A percentile compares a stretch with the other conserved stretches of the same genome.
Evolutionary conservation across 2,888 invertebrate genomes (phyloP).

Genomic region (Trissoscelio sp.): DNA sequence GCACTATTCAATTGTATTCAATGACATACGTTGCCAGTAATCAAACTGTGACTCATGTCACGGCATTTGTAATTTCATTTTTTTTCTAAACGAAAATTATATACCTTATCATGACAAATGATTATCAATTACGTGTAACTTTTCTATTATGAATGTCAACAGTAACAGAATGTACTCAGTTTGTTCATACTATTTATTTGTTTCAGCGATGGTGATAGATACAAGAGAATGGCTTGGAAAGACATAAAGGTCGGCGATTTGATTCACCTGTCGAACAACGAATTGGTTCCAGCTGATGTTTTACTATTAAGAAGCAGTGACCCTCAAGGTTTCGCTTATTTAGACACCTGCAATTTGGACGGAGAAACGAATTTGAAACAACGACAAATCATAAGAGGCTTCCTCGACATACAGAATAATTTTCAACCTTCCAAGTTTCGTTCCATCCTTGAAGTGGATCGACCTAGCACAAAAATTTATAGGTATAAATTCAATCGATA

Average conservation of each 20-base stretch:
- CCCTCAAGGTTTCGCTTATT: slow-evolving; percentile 94
- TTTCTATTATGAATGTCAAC: neutral
- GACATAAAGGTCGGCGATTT: slow-evolving; percentile 96
- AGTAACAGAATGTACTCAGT: neutral
- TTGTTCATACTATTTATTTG: neutral
- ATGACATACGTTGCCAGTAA: slow-evolving; percentile 21
- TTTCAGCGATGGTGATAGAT: slow-evolving; percentile 90
- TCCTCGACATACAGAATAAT: slow-evolving; percentile 88
- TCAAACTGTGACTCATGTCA: slow-evolving; percentile 8
- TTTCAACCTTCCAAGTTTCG: slow-evolving; percentile 93
- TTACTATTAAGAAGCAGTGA: slow-evolving; percentile 94
- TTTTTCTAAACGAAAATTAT: neutral
- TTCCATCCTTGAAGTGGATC: slow-evolving; percentile 95
- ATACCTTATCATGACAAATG: neutral
- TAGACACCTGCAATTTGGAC: slow-evolving; percentile 98
- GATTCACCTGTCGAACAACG: slow-evolving; percentile 97
- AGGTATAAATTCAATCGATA: slow-evolving; percentile 82
- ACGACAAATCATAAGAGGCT: slow-evolving; percentile 92
- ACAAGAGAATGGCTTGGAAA: slow-evolving; percentile 94
- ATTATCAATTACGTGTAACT: neutral
- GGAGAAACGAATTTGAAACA: slow-evolving; percentile 98
- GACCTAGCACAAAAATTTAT: slow-evolving; percentile 97
- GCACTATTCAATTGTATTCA: slow-evolving; percentile 17
- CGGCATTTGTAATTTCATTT: neutral
- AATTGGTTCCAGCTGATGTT: slow-evolving; percentile 98